Evolutionary conservation across 2,113 vertebrate genomes (phyloP).

Genomic region (Genyomyrus donnyi): DNA sequence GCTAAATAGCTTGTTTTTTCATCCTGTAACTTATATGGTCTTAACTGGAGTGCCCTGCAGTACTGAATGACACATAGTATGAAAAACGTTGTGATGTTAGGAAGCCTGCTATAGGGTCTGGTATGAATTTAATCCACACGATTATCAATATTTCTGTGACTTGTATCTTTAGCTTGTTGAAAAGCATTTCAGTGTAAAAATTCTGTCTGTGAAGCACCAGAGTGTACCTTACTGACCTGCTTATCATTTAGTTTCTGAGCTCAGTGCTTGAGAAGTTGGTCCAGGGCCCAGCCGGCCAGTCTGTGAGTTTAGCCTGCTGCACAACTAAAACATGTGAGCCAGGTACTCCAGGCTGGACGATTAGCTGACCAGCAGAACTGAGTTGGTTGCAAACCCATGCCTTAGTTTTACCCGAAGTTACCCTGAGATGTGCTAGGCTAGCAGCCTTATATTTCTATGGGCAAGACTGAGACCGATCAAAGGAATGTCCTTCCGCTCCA

Average conservation of each 20-base stretch:
- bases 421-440: background rate
- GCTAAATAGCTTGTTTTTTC: conserved; percentile 18
- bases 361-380: background rate
- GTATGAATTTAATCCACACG: background rate
- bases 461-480: background rate
- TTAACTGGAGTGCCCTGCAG: background rate
- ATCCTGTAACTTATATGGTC: conserved; percentile 22
- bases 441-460: background rate
- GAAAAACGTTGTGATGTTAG: background rate
- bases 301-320: background rate
- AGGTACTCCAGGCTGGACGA: background rate
- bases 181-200: background rate
- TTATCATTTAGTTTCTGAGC: background rate
- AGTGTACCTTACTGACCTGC: background rate
- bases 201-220: background rate
- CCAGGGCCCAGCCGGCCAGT: background rate
- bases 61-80: background rate
- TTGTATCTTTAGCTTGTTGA: background rate
- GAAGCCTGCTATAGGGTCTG: background rate
- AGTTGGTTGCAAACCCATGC: background rate
- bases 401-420: background rate
- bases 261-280: background rate
- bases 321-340: background rate
- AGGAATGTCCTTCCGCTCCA: background rate
- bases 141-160: conserved; percentile 1